Conservation (phyloP, 2,113 vertebrate species). For the Cheirogaleus medius region DNA sequence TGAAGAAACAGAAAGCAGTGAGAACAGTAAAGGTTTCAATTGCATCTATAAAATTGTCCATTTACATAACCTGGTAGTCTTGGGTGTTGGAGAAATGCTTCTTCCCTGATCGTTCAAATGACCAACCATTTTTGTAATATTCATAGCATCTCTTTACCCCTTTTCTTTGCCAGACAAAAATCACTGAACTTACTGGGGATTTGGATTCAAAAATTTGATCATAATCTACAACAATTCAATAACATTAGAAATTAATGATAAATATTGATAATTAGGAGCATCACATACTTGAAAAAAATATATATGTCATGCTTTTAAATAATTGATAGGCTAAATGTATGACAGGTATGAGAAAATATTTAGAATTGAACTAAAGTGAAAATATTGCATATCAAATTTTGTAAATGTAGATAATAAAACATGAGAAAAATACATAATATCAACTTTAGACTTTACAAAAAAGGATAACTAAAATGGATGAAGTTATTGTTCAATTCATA, state of each 20-base stretch:
- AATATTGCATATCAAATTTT: neutral
- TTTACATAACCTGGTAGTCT: slow-evolving; percentile 30
- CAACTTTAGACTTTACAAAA: neutral
- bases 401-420: neutral
- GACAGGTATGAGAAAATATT: neutral
- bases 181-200: neutral
- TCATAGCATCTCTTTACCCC: neutral
- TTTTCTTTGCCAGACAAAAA: neutral
- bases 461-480: neutral
- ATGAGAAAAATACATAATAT: neutral
- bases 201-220: neutral
- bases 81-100: neutral
- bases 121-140: neutral
- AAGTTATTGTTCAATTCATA: neutral
- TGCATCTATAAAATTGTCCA: slow-evolving; percentile 16
- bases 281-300: neutral
- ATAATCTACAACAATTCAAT: neutral
- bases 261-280: neutral
- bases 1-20: slow-evolving; percentile 50
- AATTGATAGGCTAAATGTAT: neutral
- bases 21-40: slow-evolving; percentile 47
- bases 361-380: neutral
- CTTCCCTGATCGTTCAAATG: neutral
- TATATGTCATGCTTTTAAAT: neutral
- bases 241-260: neutral